Conservation (phyloP, 2,797 vertebrate genomes). For the Botia almorhae region DNA sequence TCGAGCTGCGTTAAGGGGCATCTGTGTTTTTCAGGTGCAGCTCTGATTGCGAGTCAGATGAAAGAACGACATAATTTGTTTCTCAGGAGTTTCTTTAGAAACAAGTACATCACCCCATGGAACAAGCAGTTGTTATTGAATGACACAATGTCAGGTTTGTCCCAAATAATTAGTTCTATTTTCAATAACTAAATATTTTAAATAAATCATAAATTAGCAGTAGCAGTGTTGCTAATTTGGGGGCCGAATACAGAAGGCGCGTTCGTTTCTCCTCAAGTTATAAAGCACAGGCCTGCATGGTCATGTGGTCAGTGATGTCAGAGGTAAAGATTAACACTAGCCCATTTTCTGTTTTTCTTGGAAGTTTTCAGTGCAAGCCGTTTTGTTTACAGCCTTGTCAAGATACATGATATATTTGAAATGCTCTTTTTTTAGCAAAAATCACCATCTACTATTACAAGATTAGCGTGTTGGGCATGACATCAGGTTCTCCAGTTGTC, state of each 20-base stretch:
- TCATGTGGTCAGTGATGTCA: too few species aligned
- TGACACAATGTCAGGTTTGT: slow-evolving; percentile 37
- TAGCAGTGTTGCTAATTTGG: too few species aligned
- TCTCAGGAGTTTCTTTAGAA: neutral
- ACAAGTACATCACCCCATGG: slow-evolving; percentile 8
- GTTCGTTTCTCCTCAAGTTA: too few species aligned
- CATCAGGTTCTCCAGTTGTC: slow-evolving; percentile 73
- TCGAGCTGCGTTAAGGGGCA: too few species aligned
- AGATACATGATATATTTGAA: neutral
- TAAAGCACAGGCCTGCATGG: too few species aligned
- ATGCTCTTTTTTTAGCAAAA: slow-evolving; percentile 63
- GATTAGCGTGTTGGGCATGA: neutral
- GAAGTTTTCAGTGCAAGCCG: neutral
- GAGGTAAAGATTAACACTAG: too few species aligned
- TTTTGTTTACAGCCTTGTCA: neutral
- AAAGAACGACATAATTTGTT: neutral
- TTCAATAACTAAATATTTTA: too few species aligned
- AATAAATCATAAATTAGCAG: too few species aligned
- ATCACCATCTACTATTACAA: slow-evolving; percentile 80
- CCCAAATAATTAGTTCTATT: neutral
- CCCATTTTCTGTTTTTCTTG: neutral
- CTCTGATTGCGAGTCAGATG: neutral
- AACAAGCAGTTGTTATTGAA: neutral
- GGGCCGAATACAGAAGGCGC: too few species aligned
- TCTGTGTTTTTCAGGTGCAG: neutral